A percentile compares a stretch with the other conserved stretches of the same genome.
Conservation (phyloP, 2,888 invertebrate genomes). For the Watsonalla binaria region DNA sequence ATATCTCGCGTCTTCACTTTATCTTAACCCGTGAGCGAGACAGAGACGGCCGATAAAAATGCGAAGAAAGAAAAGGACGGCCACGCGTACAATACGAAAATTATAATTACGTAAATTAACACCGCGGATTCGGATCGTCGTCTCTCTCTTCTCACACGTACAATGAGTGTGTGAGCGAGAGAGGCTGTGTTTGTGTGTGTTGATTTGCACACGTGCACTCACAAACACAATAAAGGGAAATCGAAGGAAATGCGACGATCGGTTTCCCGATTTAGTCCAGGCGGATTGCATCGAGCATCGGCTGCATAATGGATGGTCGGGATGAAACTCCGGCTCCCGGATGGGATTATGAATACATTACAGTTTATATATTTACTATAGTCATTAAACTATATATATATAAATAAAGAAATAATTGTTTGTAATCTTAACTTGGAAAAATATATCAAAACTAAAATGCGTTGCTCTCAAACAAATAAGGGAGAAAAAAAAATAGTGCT, state of each 20-base stretch:
- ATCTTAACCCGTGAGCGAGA: conserved; percentile 58
- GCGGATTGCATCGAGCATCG: conserved; percentile 14
- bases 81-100: conserved; percentile 59
- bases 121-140: conserved; percentile 61
- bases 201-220: conserved; percentile 72
- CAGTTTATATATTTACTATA: too few species aligned
- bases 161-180: conserved; percentile 28
- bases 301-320: conserved; percentile 55
- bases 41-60: conserved; percentile 62
- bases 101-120: conserved; percentile 79
- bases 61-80: conserved; percentile 62
- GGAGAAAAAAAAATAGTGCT: too few species aligned
- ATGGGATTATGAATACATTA: conserved; percentile 33
- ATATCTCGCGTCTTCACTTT: conserved; percentile 71
- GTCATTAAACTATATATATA: too few species aligned
- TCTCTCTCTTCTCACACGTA: conserved; percentile 28
- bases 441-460: too few species aligned
- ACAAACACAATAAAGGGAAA: conserved; percentile 74
- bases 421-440: too few species aligned
- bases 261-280: conserved; percentile 60
- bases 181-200: conserved; percentile 49
- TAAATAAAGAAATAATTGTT: too few species aligned
- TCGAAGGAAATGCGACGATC: conserved; percentile 65
- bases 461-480: too few species aligned
- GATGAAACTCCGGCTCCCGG: conserved; percentile 28